A percentile compares a stretch with the other conserved stretches of the same genome.
These are phyloP conservation scores for Leptothorax acervorum DNA, from an alignment of 2,888 invertebrate species.

Conservation along the genomic window DNA sequence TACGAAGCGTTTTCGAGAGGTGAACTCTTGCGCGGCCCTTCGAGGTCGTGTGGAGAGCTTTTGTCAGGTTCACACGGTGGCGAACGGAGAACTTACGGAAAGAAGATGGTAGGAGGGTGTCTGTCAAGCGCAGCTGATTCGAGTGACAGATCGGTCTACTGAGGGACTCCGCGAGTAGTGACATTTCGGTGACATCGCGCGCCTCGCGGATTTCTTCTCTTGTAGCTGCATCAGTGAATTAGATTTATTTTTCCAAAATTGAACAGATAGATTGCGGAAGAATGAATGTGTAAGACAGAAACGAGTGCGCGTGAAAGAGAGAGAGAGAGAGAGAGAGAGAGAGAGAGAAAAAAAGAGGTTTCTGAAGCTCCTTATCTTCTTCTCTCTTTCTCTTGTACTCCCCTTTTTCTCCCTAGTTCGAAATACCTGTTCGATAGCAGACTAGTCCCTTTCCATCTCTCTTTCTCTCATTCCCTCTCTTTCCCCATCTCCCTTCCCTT, in stretches of 20 bases:
- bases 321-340: constrained; percentile 63
- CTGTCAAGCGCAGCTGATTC: constrained; percentile 41
- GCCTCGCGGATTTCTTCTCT: constrained; percentile 1
- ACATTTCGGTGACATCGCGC: not conserved
- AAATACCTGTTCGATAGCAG: not conserved
- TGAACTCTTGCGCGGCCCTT: constrained; percentile 4
- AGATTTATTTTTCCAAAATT: constrained; percentile 39
- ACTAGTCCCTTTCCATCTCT: not conserved
- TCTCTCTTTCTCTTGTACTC: not conserved
- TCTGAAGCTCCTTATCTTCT: constrained; percentile 44
- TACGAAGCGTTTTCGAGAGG: constrained; percentile 12
- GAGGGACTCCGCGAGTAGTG: constrained; percentile 2
- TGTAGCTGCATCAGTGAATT: not conserved
- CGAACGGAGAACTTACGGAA: constrained; percentile 20
- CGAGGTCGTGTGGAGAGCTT: constrained; percentile 14
- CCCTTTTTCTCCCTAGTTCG: constrained; percentile 48
- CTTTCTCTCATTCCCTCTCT: constrained; percentile 23
- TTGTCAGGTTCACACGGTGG: not conserved
- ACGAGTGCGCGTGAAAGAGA: constrained; percentile 53
- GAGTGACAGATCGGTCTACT: constrained; percentile 26
- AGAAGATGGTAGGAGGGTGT: constrained; percentile 34
- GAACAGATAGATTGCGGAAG: constrained; percentile 33
- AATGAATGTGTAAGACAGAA: constrained; percentile 53
- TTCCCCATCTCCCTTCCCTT: constrained; percentile 42
- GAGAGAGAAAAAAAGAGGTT: constrained; percentile 59